Conservation (phyloP, 2,797 vertebrate genomes). For the Knipowitschia caucasica region DNA sequence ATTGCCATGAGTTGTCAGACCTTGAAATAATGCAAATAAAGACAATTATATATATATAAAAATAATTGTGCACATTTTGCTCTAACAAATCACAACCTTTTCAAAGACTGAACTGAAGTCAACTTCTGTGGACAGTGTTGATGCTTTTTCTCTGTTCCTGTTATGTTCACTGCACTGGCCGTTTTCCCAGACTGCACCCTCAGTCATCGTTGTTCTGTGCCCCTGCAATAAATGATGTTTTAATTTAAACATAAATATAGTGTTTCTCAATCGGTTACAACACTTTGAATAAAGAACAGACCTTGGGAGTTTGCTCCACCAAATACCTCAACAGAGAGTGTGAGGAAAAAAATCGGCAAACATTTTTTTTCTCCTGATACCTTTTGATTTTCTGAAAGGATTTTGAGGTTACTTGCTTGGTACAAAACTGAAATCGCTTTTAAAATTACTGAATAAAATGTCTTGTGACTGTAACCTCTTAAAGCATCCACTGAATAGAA, state of each 20-base stretch:
- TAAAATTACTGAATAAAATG: not conserved
- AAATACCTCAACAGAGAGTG: not conserved
- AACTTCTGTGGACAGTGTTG: not conserved
- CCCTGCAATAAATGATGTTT: slow-evolving; percentile 23
- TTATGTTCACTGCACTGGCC: slow-evolving; percentile 23
- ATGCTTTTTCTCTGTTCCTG: slow-evolving; percentile 14
- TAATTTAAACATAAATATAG: slow-evolving; percentile 19
- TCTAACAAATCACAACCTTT: not conserved
- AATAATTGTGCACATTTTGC: too few relatives aligned
- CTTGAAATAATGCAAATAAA: too few relatives aligned
- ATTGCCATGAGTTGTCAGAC: too few relatives aligned
- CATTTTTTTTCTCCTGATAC: not conserved
- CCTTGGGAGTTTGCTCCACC: slow-evolving; percentile 27
- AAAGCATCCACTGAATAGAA: not conserved
- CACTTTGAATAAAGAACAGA: slow-evolving; percentile 22
- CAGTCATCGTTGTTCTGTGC: slow-evolving; percentile 3
- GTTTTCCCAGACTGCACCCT: not conserved
- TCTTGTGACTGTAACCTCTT: not conserved
- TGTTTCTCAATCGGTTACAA: slow-evolving; percentile 13
- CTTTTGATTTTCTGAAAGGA: not conserved
- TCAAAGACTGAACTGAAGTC: not conserved
- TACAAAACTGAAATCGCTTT: not conserved
- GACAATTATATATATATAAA: too few relatives aligned
- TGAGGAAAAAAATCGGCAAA: not conserved
- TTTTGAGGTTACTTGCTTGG: not conserved